These are phyloP conservation scores for Ranitomeya imitator DNA, from an alignment of 2,113 vertebrate genomes.

Conservation along the genomic window DNA sequence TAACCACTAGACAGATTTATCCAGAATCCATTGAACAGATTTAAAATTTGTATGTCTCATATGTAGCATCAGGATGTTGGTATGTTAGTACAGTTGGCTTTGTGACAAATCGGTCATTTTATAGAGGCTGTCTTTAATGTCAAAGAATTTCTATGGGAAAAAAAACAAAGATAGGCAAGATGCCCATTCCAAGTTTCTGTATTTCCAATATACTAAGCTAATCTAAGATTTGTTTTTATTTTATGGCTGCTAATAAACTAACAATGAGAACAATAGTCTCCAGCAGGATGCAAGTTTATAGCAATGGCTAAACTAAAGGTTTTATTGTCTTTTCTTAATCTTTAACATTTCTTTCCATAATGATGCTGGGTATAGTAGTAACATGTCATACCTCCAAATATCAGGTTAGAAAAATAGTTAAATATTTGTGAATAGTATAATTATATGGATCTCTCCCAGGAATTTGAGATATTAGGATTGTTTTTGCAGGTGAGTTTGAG, in stretches of 20 bases:
- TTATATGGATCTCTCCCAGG: slow-evolving; percentile 13
- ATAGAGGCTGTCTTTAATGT: not conserved
- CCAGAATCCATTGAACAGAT: not conserved
- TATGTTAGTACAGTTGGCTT: no score
- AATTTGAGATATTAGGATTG: slow-evolving; percentile 36
- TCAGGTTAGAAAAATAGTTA: slow-evolving; percentile 21
- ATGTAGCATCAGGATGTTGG: not conserved
- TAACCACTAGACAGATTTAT: not conserved
- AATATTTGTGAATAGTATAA: slow-evolving; percentile 41
- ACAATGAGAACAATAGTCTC: not conserved
- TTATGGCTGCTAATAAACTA: not conserved
- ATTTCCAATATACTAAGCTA: not conserved
- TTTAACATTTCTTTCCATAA: slow-evolving; percentile 11
- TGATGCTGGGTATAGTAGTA: not conserved
- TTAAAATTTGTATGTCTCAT: not conserved
- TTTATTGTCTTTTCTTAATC: slow-evolving; percentile 8
- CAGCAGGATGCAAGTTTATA: not conserved
- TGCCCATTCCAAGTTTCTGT: not conserved
- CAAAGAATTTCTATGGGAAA: not conserved
- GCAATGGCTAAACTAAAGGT: not conserved
- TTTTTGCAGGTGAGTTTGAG: slow-evolving; percentile 44
- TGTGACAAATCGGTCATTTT: not conserved
- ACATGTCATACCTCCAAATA: slow-evolving; percentile 4
- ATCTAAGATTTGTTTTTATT: not conserved
- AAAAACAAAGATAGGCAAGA: not conserved